phyloP scores from a whole-genome alignment of 2,888 invertebrate genomes.

The Azorinus chamasolen region DNA sequence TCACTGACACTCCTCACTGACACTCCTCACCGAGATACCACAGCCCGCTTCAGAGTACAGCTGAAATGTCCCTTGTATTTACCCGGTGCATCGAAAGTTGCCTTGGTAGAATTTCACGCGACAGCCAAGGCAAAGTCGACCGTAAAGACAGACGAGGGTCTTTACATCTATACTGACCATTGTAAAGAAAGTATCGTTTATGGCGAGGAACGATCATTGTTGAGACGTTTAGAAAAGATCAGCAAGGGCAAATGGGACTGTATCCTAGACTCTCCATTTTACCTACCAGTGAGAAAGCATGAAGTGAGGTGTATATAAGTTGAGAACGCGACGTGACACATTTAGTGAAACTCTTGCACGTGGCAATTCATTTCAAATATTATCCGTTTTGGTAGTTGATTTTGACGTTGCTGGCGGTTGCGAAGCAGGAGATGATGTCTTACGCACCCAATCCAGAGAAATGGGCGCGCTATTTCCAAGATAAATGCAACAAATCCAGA shows the following conservation, averaged over 20 bases:
- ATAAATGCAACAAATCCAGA: too few relatives aligned
- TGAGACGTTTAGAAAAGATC: constrained; percentile 34
- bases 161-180: constrained; percentile 43
- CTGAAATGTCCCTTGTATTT: constrained; percentile 23
- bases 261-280: constrained; percentile 22
- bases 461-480: too few relatives aligned
- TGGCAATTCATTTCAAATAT: constrained; percentile 1
- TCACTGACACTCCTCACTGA: too few relatives aligned
- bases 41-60: constrained; percentile 33
- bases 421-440: not conserved
- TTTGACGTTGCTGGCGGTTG: too few relatives aligned
- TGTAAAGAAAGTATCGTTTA: constrained; percentile 45
- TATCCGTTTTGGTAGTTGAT: constrained; percentile 5
- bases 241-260: constrained; percentile 27
- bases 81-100: constrained; percentile 31
- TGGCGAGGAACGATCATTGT: constrained; percentile 36
- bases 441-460: not conserved
- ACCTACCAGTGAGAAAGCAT: constrained; percentile 29
- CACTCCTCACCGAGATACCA: too few relatives aligned
- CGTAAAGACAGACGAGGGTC: constrained; percentile 1
- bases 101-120: constrained; percentile 37
- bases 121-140: constrained; percentile 5
- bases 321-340: not conserved
- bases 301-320: constrained; percentile 28
- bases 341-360: constrained; percentile 6